A percentile compares a stretch with the other conserved stretches of the same genome.
Evolutionary conservation across 2,888 invertebrate genomes (phyloP).

Genomic region (Epinotia bilunana): DNA sequence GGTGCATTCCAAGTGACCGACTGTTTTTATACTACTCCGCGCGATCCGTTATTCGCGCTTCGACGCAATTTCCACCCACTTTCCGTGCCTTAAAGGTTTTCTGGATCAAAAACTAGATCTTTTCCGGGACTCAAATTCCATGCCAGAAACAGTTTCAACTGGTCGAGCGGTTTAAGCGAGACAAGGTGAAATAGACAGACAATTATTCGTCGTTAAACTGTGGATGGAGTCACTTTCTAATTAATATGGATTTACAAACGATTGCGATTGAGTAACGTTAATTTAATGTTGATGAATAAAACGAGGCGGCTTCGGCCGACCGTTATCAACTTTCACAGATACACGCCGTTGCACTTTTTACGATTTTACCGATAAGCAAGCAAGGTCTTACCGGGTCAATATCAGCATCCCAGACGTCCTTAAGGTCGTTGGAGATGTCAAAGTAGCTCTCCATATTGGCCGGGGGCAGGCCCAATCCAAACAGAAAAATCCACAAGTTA

Average conservation of each 20-base stretch:
- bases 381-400: constrained; percentile 91
- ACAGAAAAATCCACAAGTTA: constrained; percentile 63
- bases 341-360: constrained; percentile 50
- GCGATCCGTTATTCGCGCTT: neutral
- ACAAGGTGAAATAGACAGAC: neutral
- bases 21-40: neutral
- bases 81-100: neutral
- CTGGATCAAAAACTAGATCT: neutral
- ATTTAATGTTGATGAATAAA: neutral
- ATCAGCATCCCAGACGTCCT: constrained; percentile 93
- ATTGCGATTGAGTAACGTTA: neutral
- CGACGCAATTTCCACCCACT: neutral
- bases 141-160: too few relatives aligned
- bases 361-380: constrained; percentile 51
- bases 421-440: constrained; percentile 89
- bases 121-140: too few relatives aligned
- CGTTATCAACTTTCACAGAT: constrained; percentile 46
- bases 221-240: neutral
- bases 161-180: neutral
- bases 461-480: constrained; percentile 71
- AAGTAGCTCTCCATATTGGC: constrained; percentile 89
- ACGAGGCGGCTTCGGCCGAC: neutral
- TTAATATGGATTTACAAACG: neutral
- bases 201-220: neutral
- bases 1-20: constrained; percentile 24